These are phyloP conservation scores for Euura lappo DNA, from an alignment of 1,140 invertebrate genomes.

Conservation along the genomic window DNA sequence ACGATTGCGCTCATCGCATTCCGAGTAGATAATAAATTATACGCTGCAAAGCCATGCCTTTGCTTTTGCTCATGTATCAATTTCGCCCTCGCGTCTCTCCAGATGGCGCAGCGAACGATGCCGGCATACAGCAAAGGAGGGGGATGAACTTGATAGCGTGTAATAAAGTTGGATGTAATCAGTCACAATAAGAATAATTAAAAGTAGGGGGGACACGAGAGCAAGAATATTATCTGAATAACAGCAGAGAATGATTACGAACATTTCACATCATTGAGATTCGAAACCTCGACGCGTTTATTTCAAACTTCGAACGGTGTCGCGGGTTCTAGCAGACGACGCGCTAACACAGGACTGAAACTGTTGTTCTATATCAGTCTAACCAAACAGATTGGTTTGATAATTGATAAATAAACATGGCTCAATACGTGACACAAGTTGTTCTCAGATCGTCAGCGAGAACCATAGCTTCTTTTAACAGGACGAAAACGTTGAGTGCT, in stretches of 20 bases:
- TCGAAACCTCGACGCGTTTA: not conserved
- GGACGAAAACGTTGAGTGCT: conserved; percentile 19
- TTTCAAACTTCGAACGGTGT: not conserved
- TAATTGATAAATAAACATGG: conserved; percentile 34
- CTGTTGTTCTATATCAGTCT: not conserved
- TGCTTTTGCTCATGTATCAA: not conserved
- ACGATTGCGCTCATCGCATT: not conserved
- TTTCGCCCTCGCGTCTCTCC: not conserved
- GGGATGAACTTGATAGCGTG: not conserved
- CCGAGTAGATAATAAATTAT: not conserved
- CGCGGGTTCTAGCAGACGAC: not conserved
- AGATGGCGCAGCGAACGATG: not conserved
- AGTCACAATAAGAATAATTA: not conserved
- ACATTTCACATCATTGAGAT: not conserved
- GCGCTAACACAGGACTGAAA: not conserved
- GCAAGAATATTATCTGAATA: not conserved
- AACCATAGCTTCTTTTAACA: conserved; percentile 15
- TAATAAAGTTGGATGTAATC: not conserved
- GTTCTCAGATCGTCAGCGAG: conserved; percentile 21
- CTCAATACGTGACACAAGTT: conserved; percentile 36
- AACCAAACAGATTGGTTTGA: not conserved
- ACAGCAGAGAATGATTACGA: not conserved
- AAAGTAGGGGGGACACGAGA: not conserved
- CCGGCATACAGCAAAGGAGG: not conserved
- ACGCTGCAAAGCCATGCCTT: not conserved